These are phyloP conservation scores for Capromys pilorides DNA, from an alignment of 2,797 vertebrate genomes.

Conservation along the genomic window DNA sequence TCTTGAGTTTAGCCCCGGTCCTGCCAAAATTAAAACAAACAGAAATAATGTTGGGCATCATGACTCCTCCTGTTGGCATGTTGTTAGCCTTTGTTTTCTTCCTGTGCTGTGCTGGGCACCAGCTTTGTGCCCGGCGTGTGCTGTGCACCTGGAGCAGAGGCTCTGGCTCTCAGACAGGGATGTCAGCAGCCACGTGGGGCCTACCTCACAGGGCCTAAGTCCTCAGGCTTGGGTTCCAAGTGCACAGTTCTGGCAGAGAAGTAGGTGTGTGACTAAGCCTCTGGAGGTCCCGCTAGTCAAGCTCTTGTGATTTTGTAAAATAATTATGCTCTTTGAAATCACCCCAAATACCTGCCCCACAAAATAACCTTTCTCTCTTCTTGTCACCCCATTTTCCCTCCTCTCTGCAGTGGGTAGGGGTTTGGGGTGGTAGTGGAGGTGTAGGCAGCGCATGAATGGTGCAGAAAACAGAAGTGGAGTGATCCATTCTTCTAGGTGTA, in stretches of 20 bases:
- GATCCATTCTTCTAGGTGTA: neutral
- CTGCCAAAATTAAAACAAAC: too few species aligned
- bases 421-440: neutral
- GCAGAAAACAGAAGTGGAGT: neutral
- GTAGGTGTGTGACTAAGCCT: neutral
- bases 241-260: neutral
- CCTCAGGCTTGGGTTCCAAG: neutral
- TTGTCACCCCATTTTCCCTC: neutral
- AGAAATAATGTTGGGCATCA: too few species aligned
- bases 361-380: neutral
- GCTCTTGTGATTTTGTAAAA: neutral
- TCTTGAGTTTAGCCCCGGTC: too few species aligned
- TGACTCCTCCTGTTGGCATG: neutral
- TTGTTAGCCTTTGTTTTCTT: neutral
- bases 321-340: neutral
- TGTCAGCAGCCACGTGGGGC: neutral
- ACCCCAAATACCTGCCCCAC: neutral
- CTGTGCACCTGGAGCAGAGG: neutral
- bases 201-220: neutral
- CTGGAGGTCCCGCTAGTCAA: neutral
- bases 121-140: neutral
- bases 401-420: neutral
- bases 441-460: neutral
- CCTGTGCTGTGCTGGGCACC: neutral
- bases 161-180: neutral